These are phyloP conservation scores for Nestor notabilis DNA, from an alignment of 2,113 vertebrate genomes.

Conservation along the genomic window DNA sequence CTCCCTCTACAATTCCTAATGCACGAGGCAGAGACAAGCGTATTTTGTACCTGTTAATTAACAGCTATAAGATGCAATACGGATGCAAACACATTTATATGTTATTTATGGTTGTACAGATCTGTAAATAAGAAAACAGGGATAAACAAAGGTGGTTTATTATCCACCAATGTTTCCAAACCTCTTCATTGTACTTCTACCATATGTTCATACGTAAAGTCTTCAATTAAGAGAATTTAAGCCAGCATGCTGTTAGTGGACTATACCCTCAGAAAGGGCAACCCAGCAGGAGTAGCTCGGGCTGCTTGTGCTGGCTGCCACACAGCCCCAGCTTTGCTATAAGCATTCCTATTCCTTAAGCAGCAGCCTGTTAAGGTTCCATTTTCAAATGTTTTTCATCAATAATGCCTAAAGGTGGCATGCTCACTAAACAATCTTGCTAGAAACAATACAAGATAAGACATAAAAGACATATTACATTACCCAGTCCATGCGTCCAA, in stretches of 20 bases:
- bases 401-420: constrained; percentile 38
- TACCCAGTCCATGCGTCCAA: neutral
- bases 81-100: neutral
- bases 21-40: neutral
- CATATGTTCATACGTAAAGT: neutral
- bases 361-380: neutral
- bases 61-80: neutral
- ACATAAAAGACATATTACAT: constrained; percentile 7
- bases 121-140: neutral
- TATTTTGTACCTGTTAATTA: neutral
- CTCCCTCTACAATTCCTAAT: neutral
- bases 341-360: neutral
- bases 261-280: neutral
- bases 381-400: constrained; percentile 5
- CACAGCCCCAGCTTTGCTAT: neutral
- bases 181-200: neutral
- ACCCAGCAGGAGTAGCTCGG: neutral
- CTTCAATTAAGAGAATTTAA: neutral
- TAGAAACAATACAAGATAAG: constrained; percentile 29
- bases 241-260: neutral
- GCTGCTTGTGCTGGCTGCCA: neutral
- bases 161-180: neutral
- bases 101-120: neutral
- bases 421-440: neutral
- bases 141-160: neutral